A percentile compares a stretch with the other conserved stretches of the same genome.
Evolutionary conservation across 2,888 invertebrate genomes (phyloP).

Genomic region (Amphimallon solstitiale): DNA sequence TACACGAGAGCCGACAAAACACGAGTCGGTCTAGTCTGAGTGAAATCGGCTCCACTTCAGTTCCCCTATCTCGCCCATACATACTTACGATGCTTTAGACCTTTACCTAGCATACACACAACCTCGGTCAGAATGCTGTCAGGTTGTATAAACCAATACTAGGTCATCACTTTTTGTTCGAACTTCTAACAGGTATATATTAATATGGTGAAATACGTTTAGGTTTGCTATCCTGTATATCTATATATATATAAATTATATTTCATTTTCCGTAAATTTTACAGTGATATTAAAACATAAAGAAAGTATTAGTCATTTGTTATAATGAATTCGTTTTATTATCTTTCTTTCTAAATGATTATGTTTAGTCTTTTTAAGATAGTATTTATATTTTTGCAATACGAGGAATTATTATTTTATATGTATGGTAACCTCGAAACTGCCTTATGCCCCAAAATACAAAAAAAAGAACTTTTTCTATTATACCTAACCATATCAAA

Average conservation of each 20-base stretch:
- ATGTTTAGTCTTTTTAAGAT: conserved; percentile 11
- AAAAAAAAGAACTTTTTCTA: conserved; percentile 35
- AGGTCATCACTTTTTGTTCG: no score
- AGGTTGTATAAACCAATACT: no score
- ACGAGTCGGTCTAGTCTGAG: no score
- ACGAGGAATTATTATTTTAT: not conserved
- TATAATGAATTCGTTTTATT: no score
- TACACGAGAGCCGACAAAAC: no score
- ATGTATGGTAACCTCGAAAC: conserved; percentile 39
- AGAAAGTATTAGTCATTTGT: conserved; percentile 33
- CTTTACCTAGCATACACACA: no score
- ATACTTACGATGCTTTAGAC: no score
- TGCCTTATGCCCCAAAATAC: conserved; percentile 46
- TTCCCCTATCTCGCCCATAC: no score
- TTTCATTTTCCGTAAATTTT: conserved; percentile 28
- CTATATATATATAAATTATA: not conserved
- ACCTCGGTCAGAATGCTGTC: no score
- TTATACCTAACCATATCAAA: conserved; percentile 52
- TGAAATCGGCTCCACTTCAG: no score
- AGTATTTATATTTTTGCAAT: conserved; percentile 1
- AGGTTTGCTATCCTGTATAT: conserved; percentile 4
- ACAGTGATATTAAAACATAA: conserved; percentile 35
- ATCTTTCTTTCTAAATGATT: conserved; percentile 8
- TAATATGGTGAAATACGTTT: no score
- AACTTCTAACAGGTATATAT: no score